A percentile compares a stretch with the other conserved stretches of the same genome.
These are phyloP conservation scores for Schrankia costaestrigalis DNA, from an alignment of 2,888 invertebrate genomes.

Conservation along the genomic window DNA sequence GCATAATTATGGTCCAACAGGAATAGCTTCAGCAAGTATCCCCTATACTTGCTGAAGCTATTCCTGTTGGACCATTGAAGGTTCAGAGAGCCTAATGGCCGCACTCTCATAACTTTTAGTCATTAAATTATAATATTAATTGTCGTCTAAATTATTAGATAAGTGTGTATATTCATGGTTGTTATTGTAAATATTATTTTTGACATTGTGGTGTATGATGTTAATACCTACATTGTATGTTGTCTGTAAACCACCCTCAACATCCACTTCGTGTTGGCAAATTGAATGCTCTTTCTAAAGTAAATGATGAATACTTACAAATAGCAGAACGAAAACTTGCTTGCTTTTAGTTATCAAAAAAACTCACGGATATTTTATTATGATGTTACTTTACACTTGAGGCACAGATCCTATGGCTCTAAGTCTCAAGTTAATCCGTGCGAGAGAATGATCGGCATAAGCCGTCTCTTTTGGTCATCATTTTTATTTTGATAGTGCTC, in stretches of 20 bases:
- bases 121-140: too few species aligned
- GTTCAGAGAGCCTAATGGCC: too few species aligned
- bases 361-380: too few species aligned
- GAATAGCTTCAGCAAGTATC: too few species aligned
- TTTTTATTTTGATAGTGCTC: slow-evolving; percentile 16
- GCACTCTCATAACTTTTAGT: too few species aligned
- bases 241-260: slow-evolving; percentile 29
- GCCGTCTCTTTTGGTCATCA: slow-evolving; percentile 6
- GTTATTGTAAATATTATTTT: slow-evolving; percentile 38
- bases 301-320: slow-evolving; percentile 38
- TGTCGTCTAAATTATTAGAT: too few species aligned
- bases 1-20: too few species aligned
- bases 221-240: slow-evolving; percentile 1
- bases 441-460: slow-evolving; percentile 37
- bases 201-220: slow-evolving; percentile 16
- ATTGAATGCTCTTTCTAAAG: slow-evolving; percentile 40
- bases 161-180: slow-evolving; percentile 8
- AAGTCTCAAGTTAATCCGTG: slow-evolving; percentile 24
- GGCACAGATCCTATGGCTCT: background rate
- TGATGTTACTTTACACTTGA: too few species aligned
- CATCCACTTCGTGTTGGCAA: slow-evolving; percentile 55
- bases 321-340: slow-evolving; percentile 21
- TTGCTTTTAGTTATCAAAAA: slow-evolving; percentile 8
- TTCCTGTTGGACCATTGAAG: too few species aligned
- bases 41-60: too few species aligned